Base-by-base conservation (phyloP, 35 echinoderm and acorn worm species). In the Eucidaris tribuloides region DNA sequence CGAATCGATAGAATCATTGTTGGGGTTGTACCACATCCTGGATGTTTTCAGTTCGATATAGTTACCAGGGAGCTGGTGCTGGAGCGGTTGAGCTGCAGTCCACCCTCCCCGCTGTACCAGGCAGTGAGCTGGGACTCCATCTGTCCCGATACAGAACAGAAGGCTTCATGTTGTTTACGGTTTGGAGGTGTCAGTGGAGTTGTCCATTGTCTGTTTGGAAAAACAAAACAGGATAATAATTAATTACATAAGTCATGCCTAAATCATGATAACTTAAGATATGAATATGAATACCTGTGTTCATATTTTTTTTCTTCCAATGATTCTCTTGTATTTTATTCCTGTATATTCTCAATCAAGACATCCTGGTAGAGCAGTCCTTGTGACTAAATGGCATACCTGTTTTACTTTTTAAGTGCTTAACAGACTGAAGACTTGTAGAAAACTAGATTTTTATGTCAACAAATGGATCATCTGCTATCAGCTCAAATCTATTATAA, bases 21-120 rank as follows among this genome's bases (percentile, higher is more conserved):
- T 96, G 7, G 29, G 88, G 18, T 54, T 83, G 40, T 91, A 90
- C 84, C 89, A 87, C 15, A 80, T 41, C 39, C 93, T 83, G 63
- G 84, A 87, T 28, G 93, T 96, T 72, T 96, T 96, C 46, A 96
- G 58, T 79, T 96, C 93, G 6, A 96, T 27, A 29, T 96, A 96
- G 38, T 90, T 87, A 7, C 35, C 77, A 33, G 82, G 93, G 14
- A 88, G 71, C 30, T 83, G 18, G 54, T 44, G 7, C 65, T 68
- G 25, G 91, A 77, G 30, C 65, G 27, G 19, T 57, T 27, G 49
- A 49, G 35, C 80, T 68, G 37, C 91, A 94, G 42, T 94, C 91
- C 28, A 94, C 91, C 40, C 85, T 86, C 19, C 62, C 91, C 62
- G 30, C 62, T 74, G 38, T 74, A 70, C 63, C 86, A 0, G 91